Base-by-base conservation (phyloP, 2,797 vertebrate species). In the Myotis pilosus region DNA sequence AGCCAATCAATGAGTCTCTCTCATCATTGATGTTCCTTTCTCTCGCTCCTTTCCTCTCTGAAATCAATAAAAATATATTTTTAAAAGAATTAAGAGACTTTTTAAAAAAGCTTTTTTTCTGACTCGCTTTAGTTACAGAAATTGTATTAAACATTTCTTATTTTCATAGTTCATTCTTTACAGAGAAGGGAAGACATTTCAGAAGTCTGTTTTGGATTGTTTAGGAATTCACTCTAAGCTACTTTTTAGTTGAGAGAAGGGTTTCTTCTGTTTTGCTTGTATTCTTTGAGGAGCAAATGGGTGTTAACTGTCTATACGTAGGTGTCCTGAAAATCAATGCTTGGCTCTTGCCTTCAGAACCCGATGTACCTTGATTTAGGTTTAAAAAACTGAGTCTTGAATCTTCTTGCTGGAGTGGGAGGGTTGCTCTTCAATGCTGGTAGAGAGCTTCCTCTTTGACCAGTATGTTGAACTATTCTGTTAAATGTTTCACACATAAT, bases 401-500 rank as follows among this genome's bases (percentile, higher is more conserved):
- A 76, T 62, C 96, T 96, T 49, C n/a, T 90, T 62, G 72, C 92
- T 3, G 98, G 98, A 41, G 98, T 98, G 62, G 95, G 74, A 78
- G 96, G 97, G 89, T 28, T 97, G 83, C 96, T 98, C 8, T 97
- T 91, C 2, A 97, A 81, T 6, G 95, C 79, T 22, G 96, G 66
- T 66, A 99, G 95, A 91, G 98, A 98, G 85, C 98, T 98, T 96
- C 99, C 98, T 93, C 98, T 99, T 96, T 98, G 96, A 78, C 99
- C 99, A 95, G 96, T 96, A 96, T 98, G 98, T 96, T 98, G 98
- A 93, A 98, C 98, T n/a, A 98, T 98, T 97, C 98, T 98, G 96
- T 98, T 98, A 97, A 99, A 99, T 12, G 97, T 98, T 95, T 99
- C 99, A 97, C 99, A 99, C 91, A 99, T 99, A 97, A 99, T 98